Conservation (phyloP, 1,140 invertebrate genomes). For the Coelopa frigida region DNA sequence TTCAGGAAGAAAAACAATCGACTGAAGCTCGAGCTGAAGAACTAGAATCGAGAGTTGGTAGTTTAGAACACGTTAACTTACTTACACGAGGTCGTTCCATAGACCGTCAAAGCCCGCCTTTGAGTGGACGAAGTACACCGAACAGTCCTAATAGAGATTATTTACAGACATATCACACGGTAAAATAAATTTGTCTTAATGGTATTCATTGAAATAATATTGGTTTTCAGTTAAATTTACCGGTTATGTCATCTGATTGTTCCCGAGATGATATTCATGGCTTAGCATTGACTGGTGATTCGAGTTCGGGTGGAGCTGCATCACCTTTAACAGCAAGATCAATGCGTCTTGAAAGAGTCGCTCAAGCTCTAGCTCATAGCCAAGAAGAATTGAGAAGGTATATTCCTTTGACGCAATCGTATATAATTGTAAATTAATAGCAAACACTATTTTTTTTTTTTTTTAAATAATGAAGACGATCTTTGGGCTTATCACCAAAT, state of each 20-base stretch:
- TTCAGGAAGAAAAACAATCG: slow-evolving; percentile 98
- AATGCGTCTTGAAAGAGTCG: slow-evolving; percentile 74
- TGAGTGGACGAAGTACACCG: slow-evolving; percentile 59
- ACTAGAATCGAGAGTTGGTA: slow-evolving; percentile 92
- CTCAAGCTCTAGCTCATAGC: slow-evolving; percentile 78
- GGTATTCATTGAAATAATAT: too few species aligned
- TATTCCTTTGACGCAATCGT: background rate
- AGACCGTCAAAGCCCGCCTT: slow-evolving; percentile 67
- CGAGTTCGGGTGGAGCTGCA: slow-evolving; percentile 62
- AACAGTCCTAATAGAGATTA: slow-evolving; percentile 44
- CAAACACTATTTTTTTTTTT: too few species aligned
- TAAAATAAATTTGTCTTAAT: slow-evolving; percentile 15
- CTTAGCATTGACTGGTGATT: slow-evolving; percentile 57
- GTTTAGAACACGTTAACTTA: slow-evolving; percentile 87
- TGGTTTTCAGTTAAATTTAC: slow-evolving; percentile 56
- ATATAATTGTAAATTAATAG: too few species aligned
- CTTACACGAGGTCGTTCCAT: slow-evolving; percentile 67
- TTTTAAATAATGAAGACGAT: slow-evolving; percentile 15
- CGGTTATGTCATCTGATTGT: slow-evolving; percentile 52
- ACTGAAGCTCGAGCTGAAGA: slow-evolving; percentile 96
- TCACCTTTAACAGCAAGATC: slow-evolving; percentile 81
- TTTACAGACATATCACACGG: slow-evolving; percentile 51
- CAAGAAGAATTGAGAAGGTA: slow-evolving; percentile 77
- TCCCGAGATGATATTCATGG: slow-evolving; percentile 64
- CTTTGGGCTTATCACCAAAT: slow-evolving; percentile 30